Conservation (phyloP, 2,888 invertebrate species). For the Macroteleia sp. region DNA sequence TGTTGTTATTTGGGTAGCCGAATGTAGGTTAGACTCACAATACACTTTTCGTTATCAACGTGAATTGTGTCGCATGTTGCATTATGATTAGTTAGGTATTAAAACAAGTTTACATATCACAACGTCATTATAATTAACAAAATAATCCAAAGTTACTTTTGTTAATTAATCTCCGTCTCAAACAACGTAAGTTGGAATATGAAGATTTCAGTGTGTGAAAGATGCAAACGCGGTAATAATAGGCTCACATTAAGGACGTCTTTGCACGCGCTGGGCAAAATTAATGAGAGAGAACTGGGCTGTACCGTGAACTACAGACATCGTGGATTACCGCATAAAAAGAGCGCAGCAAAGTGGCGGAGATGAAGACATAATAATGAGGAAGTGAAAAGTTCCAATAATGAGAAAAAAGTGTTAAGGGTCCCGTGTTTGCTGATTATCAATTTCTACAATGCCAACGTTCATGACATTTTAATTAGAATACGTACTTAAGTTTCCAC, state of each 20-base stretch:
- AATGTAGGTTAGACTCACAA: too few species aligned
- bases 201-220: conserved; percentile 19
- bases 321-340: conserved; percentile 45
- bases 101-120: too few species aligned
- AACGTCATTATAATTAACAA: not conserved
- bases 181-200: not conserved
- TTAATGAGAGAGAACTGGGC: conserved; percentile 52
- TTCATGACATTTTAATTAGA: conserved; percentile 7
- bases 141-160: not conserved
- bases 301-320: conserved; percentile 26
- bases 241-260: conserved; percentile 49
- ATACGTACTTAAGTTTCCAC: too few species aligned
- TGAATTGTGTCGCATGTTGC: too few species aligned
- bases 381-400: conserved; percentile 37
- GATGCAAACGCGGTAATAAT: conserved; percentile 43
- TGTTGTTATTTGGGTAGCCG: too few species aligned
- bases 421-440: conserved; percentile 10
- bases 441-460: conserved; percentile 6
- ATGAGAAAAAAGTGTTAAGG: conserved; percentile 47
- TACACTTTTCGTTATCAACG: too few species aligned
- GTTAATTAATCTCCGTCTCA: conserved; percentile 1
- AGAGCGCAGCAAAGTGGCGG: conserved; percentile 42
- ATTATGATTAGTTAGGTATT: too few species aligned
- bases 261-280: conserved; percentile 44
- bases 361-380: conserved; percentile 55